Percentiles rank a stretch among this genome's conserved stretches.
Evolutionary conservation across 1,140 invertebrate species (phyloP).

Genomic region (Leptopilina boulardi): DNA sequence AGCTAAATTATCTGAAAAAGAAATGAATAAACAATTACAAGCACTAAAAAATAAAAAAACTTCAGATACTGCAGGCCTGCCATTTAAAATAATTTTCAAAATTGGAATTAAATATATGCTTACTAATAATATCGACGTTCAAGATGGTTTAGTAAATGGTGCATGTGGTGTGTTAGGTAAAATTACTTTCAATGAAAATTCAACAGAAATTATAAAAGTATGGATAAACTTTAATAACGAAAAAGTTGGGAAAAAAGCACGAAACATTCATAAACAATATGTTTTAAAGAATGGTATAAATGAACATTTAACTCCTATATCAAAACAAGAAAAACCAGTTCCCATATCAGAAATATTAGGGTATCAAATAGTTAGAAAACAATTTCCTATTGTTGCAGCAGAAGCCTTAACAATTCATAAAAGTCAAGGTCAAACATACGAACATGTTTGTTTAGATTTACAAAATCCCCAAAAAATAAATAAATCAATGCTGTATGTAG

Average conservation of each 20-base stretch:
- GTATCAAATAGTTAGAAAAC: slow-evolving; percentile 16
- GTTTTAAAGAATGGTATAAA: background rate
- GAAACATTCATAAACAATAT: background rate
- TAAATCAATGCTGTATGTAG: background rate
- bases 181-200: slow-evolving; percentile 15
- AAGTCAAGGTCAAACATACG: slow-evolving; percentile 19
- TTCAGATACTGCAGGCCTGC: too few relatives aligned
- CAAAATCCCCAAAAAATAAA: background rate
- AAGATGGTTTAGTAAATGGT: slow-evolving; percentile 44
- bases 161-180: slow-evolving; percentile 35
- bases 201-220: background rate
- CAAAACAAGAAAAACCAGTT: background rate
- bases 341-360: slow-evolving; percentile 14
- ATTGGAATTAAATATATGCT: background rate
- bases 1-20: too few relatives aligned
- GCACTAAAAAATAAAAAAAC: too few relatives aligned
- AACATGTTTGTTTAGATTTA: slow-evolving; percentile 34
- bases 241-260: slow-evolving; percentile 34
- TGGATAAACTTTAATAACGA: slow-evolving; percentile 36
- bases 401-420: slow-evolving; percentile 40
- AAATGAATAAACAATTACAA: too few relatives aligned
- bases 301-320: slow-evolving; percentile 20
- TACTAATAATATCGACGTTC: slow-evolving; percentile 34
- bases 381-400: slow-evolving; percentile 34
- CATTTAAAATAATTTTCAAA: too few relatives aligned